Evolutionary conservation across 1,140 invertebrate species (phyloP).

Genomic region (Calephelis nemesis): DNA sequence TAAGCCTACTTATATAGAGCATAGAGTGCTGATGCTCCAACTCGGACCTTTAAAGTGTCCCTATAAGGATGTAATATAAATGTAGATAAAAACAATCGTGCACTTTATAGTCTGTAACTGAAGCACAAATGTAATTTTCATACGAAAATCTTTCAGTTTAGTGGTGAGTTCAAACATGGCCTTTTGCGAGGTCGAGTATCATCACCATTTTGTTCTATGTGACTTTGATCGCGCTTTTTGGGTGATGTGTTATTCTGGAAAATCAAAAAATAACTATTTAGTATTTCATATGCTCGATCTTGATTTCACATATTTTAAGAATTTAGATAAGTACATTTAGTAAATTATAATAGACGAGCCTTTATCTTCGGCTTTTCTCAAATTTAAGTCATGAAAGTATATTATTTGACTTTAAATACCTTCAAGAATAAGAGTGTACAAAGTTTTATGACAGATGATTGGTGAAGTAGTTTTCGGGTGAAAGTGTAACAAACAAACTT

Average conservation of each 20-base stretch:
- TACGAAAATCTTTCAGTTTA: slow-evolving; percentile 51
- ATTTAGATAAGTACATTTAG: too few species aligned
- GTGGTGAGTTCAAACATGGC: slow-evolving; percentile 69
- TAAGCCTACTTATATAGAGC: too few species aligned
- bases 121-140: slow-evolving; percentile 54
- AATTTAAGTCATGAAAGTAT: too few species aligned
- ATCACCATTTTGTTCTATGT: slow-evolving; percentile 71
- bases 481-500: too few species aligned
- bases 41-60: slow-evolving; percentile 3
- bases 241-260: slow-evolving; percentile 76
- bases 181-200: slow-evolving; percentile 69
- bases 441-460: too few species aligned
- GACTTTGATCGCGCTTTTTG: slow-evolving; percentile 77
- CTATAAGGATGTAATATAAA: slow-evolving; percentile 52
- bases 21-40: too few species aligned
- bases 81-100: slow-evolving; percentile 57
- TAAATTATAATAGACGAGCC: too few species aligned
- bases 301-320: too few species aligned
- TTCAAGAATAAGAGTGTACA: too few species aligned
- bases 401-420: too few species aligned
- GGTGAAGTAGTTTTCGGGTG: too few species aligned
- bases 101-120: slow-evolving; percentile 62
- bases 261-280: slow-evolving; percentile 22
- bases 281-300: background rate
- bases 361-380: too few species aligned